These are phyloP conservation scores for Daubentonia madagascariensis DNA, from an alignment of 2,113 vertebrate genomes.

Conservation along the genomic window DNA sequence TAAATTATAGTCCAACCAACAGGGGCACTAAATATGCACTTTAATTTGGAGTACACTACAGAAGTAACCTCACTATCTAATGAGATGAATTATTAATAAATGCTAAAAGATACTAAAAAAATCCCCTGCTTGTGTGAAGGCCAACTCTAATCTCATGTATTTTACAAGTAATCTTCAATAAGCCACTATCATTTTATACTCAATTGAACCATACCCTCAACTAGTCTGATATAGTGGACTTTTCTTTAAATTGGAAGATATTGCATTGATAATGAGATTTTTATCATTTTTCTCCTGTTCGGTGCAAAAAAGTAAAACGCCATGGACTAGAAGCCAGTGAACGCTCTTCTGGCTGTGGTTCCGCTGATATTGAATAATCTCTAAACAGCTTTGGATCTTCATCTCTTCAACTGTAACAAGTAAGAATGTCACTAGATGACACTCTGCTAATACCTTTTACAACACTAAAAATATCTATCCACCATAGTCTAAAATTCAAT, in stretches of 20 bases:
- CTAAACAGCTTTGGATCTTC: neutral
- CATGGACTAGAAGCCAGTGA: neutral
- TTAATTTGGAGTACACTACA: constrained; percentile 73
- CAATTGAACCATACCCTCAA: constrained; percentile 35
- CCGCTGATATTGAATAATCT: neutral
- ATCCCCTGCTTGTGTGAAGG: constrained; percentile 20
- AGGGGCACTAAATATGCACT: constrained; percentile 68
- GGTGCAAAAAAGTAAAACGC: neutral
- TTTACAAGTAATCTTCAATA: constrained; percentile 61
- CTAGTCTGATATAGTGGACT: neutral
- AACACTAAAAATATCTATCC: neutral
- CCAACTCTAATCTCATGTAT: constrained; percentile 58
- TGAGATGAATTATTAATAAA: constrained; percentile 77
- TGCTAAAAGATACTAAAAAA: constrained; percentile 57
- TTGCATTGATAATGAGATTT: neutral
- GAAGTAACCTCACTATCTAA: constrained; percentile 69
- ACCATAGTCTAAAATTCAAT: neutral
- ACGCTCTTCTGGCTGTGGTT: neutral
- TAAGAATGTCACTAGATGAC: neutral
- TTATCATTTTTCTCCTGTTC: neutral
- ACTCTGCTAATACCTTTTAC: neutral
- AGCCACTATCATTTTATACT: constrained; percentile 56
- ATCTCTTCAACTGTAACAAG: neutral
- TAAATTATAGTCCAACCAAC: constrained; percentile 41
- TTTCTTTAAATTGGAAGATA: constrained; percentile 3